Base-by-base conservation (phyloP, 64 coral and sea anemone species). In the Cladopsammia gracilis region DNA sequence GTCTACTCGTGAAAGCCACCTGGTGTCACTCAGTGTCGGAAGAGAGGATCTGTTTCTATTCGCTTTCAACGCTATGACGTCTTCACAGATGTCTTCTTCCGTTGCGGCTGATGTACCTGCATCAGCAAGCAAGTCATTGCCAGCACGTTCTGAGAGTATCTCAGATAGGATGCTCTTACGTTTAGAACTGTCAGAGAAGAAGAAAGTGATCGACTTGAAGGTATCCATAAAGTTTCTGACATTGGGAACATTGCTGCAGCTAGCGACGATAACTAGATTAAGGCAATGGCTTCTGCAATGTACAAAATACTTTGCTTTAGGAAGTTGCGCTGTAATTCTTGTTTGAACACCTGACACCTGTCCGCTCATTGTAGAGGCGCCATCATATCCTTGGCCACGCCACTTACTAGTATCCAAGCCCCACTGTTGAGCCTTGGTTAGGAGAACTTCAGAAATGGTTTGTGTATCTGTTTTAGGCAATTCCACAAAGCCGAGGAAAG, bases 1-100 rank as follows among this genome's bases (percentile, higher is more conserved):
- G 88, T 93, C 92, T 77, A 88, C 25, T 70, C 78, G 56, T 72
- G 89, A 83, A 47, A 91, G 89, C 89, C 78, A 91, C 57, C 77
- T 77, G 53, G 78, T 90, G 62, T 79, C 89, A 19, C 79, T 64
- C 67, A 91, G 83, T 59, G 78, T 91, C 47, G 89, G 78, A 71
- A 91, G 52, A 25, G 69, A 24, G 73, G 83, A 67, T 78, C 66
- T 1, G 68, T 91, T 68, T 44, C 48, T 88, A 56, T 71, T 71
- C 26, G 74, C 92, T 19, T 25, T 20, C 86, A 49, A 62, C 73
- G 79, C 46, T 61, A 88, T 88, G 62, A 45, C 70, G 25, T 93
- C 76, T 88, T 93, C 66, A 64, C 69, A 86, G 43, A 88, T 62
- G 73, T 71, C 91, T 0, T 71, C 69, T 10, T 71, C 69, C 69